phyloP scores from a whole-genome alignment of 1,140 invertebrate genomes.

The Eriocheir sinensis region DNA sequence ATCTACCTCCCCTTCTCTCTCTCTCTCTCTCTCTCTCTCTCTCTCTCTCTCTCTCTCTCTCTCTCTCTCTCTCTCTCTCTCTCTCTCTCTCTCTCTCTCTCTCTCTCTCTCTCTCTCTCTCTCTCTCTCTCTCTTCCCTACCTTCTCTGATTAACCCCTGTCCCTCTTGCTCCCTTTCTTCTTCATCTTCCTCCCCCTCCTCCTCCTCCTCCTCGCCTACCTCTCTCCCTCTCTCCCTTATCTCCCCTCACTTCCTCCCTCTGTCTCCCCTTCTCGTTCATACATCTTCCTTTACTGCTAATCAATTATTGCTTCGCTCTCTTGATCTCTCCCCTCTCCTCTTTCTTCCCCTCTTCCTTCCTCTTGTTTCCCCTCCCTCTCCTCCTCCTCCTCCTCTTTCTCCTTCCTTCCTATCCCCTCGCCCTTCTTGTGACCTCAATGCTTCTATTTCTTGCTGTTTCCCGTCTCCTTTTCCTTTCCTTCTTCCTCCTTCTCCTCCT shows the following conservation, averaged over 20 bases:
- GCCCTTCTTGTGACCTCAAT: no score
- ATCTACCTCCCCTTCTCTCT: not conserved
- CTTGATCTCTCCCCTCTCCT: not conserved
- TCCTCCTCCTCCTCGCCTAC: not conserved
- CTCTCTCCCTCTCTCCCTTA: not conserved
- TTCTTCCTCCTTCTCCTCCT: no score
- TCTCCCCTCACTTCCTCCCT: slow-evolving; percentile 5
- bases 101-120: not conserved
- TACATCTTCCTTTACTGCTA: slow-evolving; percentile 16
- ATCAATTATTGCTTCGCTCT: not conserved
- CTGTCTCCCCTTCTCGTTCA: not conserved
- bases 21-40: not conserved
- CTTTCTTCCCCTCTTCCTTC: not conserved
- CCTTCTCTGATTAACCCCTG: not conserved
- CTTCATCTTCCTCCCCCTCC: not conserved
- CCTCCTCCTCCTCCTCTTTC: not conserved
- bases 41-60: not conserved
- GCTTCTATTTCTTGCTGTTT: not conserved
- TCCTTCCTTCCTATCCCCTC: not conserved
- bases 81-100: not conserved
- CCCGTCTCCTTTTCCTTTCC: not conserved
- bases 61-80: not conserved
- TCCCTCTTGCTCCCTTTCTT: slow-evolving; percentile 1
- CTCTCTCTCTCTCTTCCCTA: not conserved
- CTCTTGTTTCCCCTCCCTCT: not conserved